Conservation (phyloP, 1,140 invertebrate species). For the Melanaphis sacchari region DNA sequence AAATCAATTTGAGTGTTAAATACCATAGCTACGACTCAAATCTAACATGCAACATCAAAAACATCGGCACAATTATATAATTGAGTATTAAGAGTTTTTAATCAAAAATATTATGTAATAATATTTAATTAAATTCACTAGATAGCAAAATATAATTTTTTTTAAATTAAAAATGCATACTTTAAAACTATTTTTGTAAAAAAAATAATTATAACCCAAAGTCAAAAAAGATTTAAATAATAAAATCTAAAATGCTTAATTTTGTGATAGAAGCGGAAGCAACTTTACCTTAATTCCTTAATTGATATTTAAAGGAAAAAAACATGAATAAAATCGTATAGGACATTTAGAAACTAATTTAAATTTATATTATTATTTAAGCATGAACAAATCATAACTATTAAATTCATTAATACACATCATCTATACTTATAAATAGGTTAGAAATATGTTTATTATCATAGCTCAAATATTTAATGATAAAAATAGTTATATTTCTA, state of each 20-base stretch:
- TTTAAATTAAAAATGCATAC: background rate
- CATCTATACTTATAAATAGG: too few species aligned
- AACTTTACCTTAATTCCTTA: background rate
- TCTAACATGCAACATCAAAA: background rate
- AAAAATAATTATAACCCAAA: background rate
- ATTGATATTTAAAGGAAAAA: background rate
- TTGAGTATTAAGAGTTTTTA: background rate
- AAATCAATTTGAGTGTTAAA: background rate
- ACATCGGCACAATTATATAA: background rate
- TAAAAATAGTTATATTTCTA: too few species aligned
- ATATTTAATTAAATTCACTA: background rate
- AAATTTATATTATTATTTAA: background rate
- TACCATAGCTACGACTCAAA: background rate
- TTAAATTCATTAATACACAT: too few species aligned
- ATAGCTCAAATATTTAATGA: too few species aligned
- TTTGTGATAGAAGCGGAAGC: background rate
- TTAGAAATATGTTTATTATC: too few species aligned
- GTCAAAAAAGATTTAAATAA: background rate
- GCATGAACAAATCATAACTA: too few species aligned
- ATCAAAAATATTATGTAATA: background rate
- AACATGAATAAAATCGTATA: background rate
- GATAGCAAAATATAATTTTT: background rate
- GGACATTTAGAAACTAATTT: background rate
- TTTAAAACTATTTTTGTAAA: background rate
- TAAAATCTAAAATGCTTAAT: background rate